A percentile compares a stretch with the other conserved stretches of the same genome.
These are phyloP conservation scores for Papilio helenus DNA, from an alignment of 1,140 invertebrate genomes.

Conservation along the genomic window DNA sequence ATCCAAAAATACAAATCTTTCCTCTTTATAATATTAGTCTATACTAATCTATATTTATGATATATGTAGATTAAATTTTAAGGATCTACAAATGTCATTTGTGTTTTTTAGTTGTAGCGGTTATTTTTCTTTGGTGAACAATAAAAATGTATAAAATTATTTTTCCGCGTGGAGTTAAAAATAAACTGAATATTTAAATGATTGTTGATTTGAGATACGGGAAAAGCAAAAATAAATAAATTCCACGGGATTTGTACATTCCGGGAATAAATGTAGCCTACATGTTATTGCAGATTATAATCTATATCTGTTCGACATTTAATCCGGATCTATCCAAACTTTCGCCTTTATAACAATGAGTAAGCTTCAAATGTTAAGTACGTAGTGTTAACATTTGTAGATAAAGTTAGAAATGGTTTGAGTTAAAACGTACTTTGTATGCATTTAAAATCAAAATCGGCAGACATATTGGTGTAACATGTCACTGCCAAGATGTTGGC, in stretches of 20 bases:
- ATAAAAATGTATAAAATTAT: background rate
- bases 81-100: background rate
- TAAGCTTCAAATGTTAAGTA: background rate
- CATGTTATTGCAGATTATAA: background rate
- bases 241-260: background rate
- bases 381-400: background rate
- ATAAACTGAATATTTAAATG: background rate
- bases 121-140: background rate
- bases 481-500: constrained; percentile 32
- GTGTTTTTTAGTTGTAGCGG: background rate
- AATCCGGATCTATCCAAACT: too few species aligned
- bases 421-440: background rate
- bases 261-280: background rate
- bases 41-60: too few species aligned
- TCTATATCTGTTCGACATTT: too few species aligned
- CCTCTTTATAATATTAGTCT: too few species aligned
- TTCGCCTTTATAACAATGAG: too few species aligned
- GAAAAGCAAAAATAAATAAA: background rate
- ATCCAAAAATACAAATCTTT: too few species aligned
- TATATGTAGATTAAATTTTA: background rate
- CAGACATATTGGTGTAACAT: constrained; percentile 27
- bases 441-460: background rate
- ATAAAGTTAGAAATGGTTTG: background rate
- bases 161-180: background rate
- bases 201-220: background rate